These are phyloP conservation scores for Notiomystis cincta DNA, from an alignment of 2,113 vertebrate species.

Conservation along the genomic window DNA sequence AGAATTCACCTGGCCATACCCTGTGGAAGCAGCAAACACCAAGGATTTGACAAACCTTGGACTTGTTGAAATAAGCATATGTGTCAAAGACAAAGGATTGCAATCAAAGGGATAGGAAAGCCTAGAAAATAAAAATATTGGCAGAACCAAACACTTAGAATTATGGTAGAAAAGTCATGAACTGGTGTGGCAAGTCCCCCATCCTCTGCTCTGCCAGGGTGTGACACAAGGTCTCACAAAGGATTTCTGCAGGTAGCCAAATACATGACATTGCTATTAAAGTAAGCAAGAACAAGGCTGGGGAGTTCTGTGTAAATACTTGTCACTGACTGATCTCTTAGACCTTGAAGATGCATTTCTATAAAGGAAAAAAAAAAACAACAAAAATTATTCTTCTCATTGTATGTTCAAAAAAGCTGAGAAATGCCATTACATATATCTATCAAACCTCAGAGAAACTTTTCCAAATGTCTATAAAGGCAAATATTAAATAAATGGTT, in stretches of 20 bases:
- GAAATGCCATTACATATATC: not conserved
- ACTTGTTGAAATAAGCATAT: not conserved
- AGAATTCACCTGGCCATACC: not conserved
- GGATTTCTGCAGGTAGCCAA: not conserved
- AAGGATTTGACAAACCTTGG: fast-evolving
- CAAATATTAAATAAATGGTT: not conserved
- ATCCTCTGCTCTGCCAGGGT: not conserved
- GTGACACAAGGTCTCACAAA: fast-evolving
- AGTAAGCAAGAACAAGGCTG: not conserved
- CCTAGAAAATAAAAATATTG: not conserved
- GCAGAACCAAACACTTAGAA: not conserved
- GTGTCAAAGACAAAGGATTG: not conserved
- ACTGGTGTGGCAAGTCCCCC: not conserved
- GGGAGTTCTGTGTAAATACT: not conserved
- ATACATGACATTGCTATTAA: not conserved
- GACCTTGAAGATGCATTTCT: not conserved
- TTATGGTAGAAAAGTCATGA: not conserved
- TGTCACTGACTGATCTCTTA: not conserved
- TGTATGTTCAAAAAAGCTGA: not conserved
- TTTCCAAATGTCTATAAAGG: not conserved
- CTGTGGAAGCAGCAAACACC: not conserved
- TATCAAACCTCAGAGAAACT: not conserved
- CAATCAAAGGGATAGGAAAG: not conserved
- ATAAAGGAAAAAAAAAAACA: not conserved
- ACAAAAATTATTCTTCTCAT: not conserved